These are phyloP conservation scores for Drosophila auraria DNA, from an alignment of 1,140 invertebrate genomes.

Conservation along the genomic window DNA sequence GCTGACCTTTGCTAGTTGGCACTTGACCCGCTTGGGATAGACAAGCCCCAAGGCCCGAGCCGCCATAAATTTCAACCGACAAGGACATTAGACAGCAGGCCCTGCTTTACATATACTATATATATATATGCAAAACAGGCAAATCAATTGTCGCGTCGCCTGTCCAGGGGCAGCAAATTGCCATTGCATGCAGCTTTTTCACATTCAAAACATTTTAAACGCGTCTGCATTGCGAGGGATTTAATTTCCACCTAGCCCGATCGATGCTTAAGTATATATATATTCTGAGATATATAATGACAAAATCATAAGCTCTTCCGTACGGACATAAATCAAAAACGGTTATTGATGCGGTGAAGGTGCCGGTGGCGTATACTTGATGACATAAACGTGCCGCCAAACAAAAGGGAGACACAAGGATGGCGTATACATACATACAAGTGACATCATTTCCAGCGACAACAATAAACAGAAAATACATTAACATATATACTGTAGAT, in stretches of 20 bases:
- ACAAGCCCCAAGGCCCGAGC: conserved; percentile 60
- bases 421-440: conserved; percentile 34
- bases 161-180: conserved; percentile 54
- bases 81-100: conserved; percentile 58
- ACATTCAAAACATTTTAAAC: conserved; percentile 27
- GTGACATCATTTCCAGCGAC: conserved; percentile 73
- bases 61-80: conserved; percentile 67
- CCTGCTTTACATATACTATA: conserved; percentile 14
- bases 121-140: conserved; percentile 48
- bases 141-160: conserved; percentile 75
- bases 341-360: conserved; percentile 62
- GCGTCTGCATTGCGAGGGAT: conserved; percentile 4
- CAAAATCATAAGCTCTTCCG: conserved; percentile 42
- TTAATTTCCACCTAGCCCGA: conserved; percentile 27
- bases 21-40: conserved; percentile 71
- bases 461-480: conserved; percentile 51
- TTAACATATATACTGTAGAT: conserved; percentile 38
- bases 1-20: conserved; percentile 66
- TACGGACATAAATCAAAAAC: conserved; percentile 48
- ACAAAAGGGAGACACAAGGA: conserved; percentile 31
- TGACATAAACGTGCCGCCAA: conserved; percentile 44
- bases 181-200: not conserved
- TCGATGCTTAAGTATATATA: conserved; percentile 38
- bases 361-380: conserved; percentile 56
- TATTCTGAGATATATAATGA: not conserved